These are phyloP conservation scores for Epistrophe grossulariae DNA, from an alignment of 2,888 invertebrate species.

Conservation along the genomic window DNA sequence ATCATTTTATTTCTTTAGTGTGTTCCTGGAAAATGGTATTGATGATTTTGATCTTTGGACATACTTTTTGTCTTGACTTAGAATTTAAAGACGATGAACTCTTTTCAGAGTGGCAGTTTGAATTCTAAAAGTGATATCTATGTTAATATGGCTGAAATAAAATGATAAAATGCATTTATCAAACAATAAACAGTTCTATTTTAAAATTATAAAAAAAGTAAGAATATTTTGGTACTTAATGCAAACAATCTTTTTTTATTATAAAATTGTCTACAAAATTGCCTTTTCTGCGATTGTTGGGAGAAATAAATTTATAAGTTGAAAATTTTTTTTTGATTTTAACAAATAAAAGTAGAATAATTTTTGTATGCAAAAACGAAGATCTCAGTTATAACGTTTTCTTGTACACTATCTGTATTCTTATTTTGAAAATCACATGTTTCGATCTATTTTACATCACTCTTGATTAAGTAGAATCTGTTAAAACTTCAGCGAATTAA, in stretches of 20 bases:
- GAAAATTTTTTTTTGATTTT: neutral
- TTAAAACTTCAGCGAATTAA: neutral
- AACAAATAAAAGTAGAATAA: neutral
- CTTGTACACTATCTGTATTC: too few relatives aligned
- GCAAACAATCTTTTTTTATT: conserved; percentile 41
- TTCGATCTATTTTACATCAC: too few relatives aligned
- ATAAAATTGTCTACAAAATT: conserved; percentile 47
- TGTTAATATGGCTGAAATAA: conserved; percentile 23
- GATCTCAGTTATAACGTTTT: too few relatives aligned
- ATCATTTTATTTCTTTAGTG: conserved; percentile 50
- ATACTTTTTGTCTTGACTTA: conserved; percentile 18
- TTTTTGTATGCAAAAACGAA: too few relatives aligned
- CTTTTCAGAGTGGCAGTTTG: conserved; percentile 67
- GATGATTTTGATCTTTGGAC: conserved; percentile 11
- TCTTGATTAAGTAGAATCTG: too few relatives aligned
- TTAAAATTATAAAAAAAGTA: conserved; percentile 20
- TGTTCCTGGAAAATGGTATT: conserved; percentile 50
- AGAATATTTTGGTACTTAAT: conserved; percentile 65
- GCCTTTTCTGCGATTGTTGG: conserved; percentile 7
- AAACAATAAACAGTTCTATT: conserved; percentile 30
- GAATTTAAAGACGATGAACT: conserved; percentile 33
- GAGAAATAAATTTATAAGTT: neutral
- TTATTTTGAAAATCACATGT: too few relatives aligned
- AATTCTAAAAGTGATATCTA: conserved; percentile 32
- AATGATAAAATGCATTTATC: conserved; percentile 71